Conservation (phyloP, 2,113 vertebrate genomes). For the Dicaeum eximium region DNA sequence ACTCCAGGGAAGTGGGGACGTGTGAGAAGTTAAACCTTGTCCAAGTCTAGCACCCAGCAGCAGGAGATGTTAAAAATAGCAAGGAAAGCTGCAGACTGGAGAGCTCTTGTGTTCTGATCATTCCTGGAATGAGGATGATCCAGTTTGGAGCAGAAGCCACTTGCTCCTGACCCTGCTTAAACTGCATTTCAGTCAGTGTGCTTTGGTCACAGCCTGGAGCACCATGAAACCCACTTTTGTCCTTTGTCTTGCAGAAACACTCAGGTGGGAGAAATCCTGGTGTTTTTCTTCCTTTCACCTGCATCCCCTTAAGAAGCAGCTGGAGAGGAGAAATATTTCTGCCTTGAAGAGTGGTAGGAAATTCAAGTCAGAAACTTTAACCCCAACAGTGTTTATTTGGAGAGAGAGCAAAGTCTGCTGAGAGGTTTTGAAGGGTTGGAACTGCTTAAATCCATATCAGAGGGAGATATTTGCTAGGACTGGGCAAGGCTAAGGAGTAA, state of each 20-base stretch:
- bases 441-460: neutral
- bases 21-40: neutral
- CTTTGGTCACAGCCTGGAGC: neutral
- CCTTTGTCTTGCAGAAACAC: neutral
- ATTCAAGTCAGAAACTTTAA: neutral
- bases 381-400: neutral
- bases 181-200: neutral
- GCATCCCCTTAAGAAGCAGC: neutral
- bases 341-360: neutral
- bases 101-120: neutral
- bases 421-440: neutral
- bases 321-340: neutral
- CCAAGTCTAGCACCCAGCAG: neutral
- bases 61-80: neutral
- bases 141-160: neutral
- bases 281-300: neutral
- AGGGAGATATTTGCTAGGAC: neutral
- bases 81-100: neutral
- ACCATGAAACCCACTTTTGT: neutral
- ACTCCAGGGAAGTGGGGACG: neutral
- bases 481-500: neutral
- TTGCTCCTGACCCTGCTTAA: neutral
- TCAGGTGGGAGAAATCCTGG: neutral
- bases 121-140: neutral
- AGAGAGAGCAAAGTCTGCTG: neutral